Conservation (phyloP, 2,888 invertebrate species). For the Lasioglossum villosulum region DNA sequence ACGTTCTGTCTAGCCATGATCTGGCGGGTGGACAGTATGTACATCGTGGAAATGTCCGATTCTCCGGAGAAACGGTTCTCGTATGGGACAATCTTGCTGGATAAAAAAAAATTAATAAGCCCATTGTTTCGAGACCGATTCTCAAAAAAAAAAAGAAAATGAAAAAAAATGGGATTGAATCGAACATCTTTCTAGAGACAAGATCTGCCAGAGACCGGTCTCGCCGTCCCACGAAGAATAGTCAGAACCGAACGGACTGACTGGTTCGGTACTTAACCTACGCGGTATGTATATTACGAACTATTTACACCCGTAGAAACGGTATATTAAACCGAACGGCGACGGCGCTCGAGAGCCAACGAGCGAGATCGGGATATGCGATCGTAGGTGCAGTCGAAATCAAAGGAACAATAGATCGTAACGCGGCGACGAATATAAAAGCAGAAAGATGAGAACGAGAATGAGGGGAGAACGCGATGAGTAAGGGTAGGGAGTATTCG, state of each 20-base stretch:
- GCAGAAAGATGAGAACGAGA: background rate
- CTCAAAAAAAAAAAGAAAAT: too few species aligned
- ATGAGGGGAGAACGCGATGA: too few species aligned
- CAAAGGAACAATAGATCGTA: slow-evolving; percentile 44
- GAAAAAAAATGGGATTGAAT: background rate
- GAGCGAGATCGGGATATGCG: background rate
- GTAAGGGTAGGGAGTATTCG: too few species aligned
- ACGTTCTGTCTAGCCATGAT: background rate
- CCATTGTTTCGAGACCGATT: too few species aligned
- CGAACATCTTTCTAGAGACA: background rate
- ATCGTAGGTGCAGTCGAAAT: slow-evolving; percentile 27
- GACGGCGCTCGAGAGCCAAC: slow-evolving; percentile 44
- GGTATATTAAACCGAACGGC: slow-evolving; percentile 55
- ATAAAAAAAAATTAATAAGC: too few species aligned
- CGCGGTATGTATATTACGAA: slow-evolving; percentile 42
- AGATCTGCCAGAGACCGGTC: slow-evolving; percentile 30
- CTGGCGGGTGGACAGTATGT: background rate
- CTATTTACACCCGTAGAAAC: slow-evolving; percentile 62
- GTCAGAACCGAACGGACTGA: slow-evolving; percentile 14
- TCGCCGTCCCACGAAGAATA: slow-evolving; percentile 27
- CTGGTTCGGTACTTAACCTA: slow-evolving; percentile 32
- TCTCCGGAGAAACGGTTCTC: slow-evolving; percentile 1
- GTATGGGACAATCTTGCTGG: background rate
- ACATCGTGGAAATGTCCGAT: background rate
- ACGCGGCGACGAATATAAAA: background rate